These are phyloP conservation scores for Napeogenes sylphis DNA, from an alignment of 2,888 invertebrate genomes.

Conservation along the genomic window DNA sequence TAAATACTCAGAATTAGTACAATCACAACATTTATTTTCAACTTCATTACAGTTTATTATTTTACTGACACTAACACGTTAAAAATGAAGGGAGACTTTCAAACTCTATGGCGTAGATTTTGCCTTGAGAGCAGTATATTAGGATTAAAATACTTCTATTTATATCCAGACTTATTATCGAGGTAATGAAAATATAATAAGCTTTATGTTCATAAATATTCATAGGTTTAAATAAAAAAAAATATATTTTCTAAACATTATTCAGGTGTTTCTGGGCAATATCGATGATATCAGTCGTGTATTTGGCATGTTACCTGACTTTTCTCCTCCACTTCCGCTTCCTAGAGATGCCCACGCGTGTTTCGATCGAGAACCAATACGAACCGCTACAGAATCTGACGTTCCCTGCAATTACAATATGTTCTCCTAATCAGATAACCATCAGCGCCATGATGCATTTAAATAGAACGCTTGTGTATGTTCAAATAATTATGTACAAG, in stretches of 20 bases:
- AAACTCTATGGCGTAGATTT: slow-evolving; percentile 45
- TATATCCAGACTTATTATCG: slow-evolving; percentile 61
- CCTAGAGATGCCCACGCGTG: slow-evolving; percentile 74
- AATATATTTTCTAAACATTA: too few relatives aligned
- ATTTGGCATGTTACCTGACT: slow-evolving; percentile 60
- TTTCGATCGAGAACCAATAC: slow-evolving; percentile 75
- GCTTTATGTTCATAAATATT: too few relatives aligned
- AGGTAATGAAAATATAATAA: slow-evolving; percentile 41
- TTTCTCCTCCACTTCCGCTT: slow-evolving; percentile 69
- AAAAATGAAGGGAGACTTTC: slow-evolving; percentile 41
- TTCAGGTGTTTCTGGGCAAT: slow-evolving; percentile 70
- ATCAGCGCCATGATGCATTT: slow-evolving; percentile 52
- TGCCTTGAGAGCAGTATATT: slow-evolving; percentile 57
- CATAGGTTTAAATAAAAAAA: too few relatives aligned
- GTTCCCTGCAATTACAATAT: slow-evolving; percentile 75
- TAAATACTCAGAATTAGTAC: too few relatives aligned
- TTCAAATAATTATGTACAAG: slow-evolving; percentile 9
- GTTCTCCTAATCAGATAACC: slow-evolving; percentile 66
- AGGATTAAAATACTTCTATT: slow-evolving; percentile 65
- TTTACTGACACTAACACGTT: too few relatives aligned
- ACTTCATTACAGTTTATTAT: too few relatives aligned
- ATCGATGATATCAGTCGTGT: slow-evolving; percentile 52
- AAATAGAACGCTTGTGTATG: slow-evolving; percentile 59
- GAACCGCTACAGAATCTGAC: slow-evolving; percentile 58
- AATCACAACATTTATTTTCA: too few relatives aligned